These are phyloP conservation scores for Phragmatobia fuliginosa DNA, from an alignment of 2,888 invertebrate genomes.

Conservation along the genomic window DNA sequence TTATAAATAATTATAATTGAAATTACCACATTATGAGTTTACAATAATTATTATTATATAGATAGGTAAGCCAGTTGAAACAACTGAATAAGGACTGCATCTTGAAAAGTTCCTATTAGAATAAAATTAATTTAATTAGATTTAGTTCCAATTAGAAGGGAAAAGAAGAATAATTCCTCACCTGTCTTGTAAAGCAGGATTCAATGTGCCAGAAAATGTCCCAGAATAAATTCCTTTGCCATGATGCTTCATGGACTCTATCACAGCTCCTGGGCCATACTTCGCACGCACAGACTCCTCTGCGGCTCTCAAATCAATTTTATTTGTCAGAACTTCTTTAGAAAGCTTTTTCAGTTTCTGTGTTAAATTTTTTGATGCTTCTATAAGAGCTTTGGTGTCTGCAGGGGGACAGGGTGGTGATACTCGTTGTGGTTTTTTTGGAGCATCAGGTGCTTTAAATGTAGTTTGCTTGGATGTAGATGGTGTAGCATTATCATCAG, in stretches of 20 bases:
- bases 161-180: constrained; percentile 43
- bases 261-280: constrained; percentile 90
- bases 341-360: constrained; percentile 96
- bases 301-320: constrained; percentile 81
- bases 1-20: too few species aligned
- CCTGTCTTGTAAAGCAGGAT: constrained; percentile 96
- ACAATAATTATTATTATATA: too few species aligned
- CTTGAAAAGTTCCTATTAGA: too few species aligned
- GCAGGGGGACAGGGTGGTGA: constrained; percentile 77
- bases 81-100: too few species aligned
- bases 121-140: too few species aligned
- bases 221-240: constrained; percentile 98
- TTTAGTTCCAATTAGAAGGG: too few species aligned
- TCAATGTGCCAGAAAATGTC: constrained; percentile 97
- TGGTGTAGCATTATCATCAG: constrained; percentile 70
- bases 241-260: constrained; percentile 97
- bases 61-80: too few species aligned
- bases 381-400: constrained; percentile 92
- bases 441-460: constrained; percentile 75
- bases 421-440: constrained; percentile 72
- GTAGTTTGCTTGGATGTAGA: constrained; percentile 76
- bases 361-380: constrained; percentile 96
- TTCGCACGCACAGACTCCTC: constrained; percentile 83
- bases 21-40: too few species aligned
- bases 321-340: constrained; percentile 94